Evolutionary conservation across 2,888 invertebrate genomes (phyloP).

Genomic region (Scelioninae gen. 1): DNA sequence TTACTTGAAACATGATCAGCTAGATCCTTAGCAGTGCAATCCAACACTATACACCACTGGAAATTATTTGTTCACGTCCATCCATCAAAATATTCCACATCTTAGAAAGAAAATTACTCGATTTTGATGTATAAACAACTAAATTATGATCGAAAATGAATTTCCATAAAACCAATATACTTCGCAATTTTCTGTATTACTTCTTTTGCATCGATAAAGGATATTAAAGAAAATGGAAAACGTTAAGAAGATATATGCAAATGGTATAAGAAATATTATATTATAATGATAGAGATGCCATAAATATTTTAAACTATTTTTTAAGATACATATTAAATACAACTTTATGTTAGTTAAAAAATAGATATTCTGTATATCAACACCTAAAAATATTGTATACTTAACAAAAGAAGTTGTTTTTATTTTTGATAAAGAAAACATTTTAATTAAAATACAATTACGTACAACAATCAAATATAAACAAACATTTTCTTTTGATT

Average conservation of each 20-base stretch:
- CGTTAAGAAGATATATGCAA: neutral
- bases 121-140: conserved; percentile 20
- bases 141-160: conserved; percentile 18
- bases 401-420: too few relatives aligned
- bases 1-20: conserved; percentile 17
- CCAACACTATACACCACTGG: conserved; percentile 10
- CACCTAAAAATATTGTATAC: too few relatives aligned
- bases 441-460: neutral
- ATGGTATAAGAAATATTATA: too few relatives aligned
- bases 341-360: too few relatives aligned
- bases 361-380: too few relatives aligned
- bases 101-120: neutral
- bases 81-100: neutral
- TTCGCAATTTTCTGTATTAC: neutral
- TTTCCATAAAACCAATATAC: conserved; percentile 4
- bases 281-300: too few relatives aligned
- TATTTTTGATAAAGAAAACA: neutral
- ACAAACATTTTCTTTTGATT: neutral
- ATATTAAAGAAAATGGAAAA: neutral
- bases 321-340: too few relatives aligned
- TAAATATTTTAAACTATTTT: too few relatives aligned
- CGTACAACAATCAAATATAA: neutral
- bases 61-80: conserved; percentile 2
- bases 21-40: conserved; percentile 1
- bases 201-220: neutral